A percentile compares a stretch with the other conserved stretches of the same genome.
phyloP scores from a whole-genome alignment of 2,797 vertebrate species.

The Taeniopygia guttata region DNA sequence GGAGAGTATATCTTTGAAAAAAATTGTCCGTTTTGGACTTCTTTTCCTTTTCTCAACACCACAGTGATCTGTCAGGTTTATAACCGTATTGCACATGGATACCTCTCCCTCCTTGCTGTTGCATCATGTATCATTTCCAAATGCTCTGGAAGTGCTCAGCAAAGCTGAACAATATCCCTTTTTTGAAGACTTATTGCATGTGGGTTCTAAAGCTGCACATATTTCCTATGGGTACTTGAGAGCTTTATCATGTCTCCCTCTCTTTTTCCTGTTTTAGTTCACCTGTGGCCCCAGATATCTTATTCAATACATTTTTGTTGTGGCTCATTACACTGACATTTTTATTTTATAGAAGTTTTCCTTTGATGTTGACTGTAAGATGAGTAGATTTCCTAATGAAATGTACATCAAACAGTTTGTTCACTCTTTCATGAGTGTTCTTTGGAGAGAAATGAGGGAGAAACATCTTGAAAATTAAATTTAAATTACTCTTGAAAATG shows the following conservation, averaged over 20 bases:
- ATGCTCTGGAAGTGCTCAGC: not conserved
- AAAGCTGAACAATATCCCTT: not conserved
- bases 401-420: constrained; percentile 20
- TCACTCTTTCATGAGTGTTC: not conserved
- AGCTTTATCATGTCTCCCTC: not conserved
- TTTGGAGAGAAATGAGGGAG: not conserved
- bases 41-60: not conserved
- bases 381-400: constrained; percentile 17
- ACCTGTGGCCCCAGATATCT: not conserved
- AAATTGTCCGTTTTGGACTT: not conserved
- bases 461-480: constrained; percentile 10
- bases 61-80: not conserved
- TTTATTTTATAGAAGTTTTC: not conserved
- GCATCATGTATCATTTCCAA: not conserved
- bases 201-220: not conserved
- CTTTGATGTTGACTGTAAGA: constrained; percentile 23
- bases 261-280: not conserved
- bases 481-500: constrained; percentile 11
- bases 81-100: not conserved
- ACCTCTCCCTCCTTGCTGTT: not conserved
- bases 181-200: not conserved
- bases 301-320: not conserved
- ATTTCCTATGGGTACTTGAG: not conserved
- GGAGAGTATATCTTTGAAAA: not conserved
- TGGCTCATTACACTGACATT: not conserved